Evolutionary conservation across 2,797 vertebrate species (phyloP), one percentile per base, ranked within the genome.

Genomic region (Rhinella marina): DNA sequence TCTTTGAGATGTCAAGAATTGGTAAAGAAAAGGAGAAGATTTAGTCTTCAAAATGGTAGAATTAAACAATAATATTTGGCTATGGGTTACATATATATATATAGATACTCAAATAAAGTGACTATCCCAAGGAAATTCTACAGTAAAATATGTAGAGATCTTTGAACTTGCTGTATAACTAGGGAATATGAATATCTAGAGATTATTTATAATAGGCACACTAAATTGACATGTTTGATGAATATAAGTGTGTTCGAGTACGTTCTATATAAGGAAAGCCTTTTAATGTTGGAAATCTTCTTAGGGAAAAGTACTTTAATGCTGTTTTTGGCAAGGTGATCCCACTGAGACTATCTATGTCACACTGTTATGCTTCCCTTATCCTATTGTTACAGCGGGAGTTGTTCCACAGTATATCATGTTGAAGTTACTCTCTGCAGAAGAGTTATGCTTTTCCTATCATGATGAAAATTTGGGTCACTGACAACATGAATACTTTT

Each of bases 341-440:
- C 88, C 88, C 88, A 82, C 17, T 77, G 88, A 81, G 83, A 82
- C 68, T 81, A 85, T 88, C 66, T 62, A 23, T 85, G 77, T 88
- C 87, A 88, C 50, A 75, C 13, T 72, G 82, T 88, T 88, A 75
- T 85, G 82, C 59, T 88, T 85, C 59, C 19, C 54, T 81, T 85
- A 81, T 86, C 66, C 70, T 72, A 68, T 86, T 86, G 84, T 77
- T 86, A 82, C 68, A 68, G 81, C 16, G 87, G 78, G 83, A 88
- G 68, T 29, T 64, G 59, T 81, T 77, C 11, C 78, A 50, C 77
- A 82, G 29, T 88, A 66, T 81, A 76, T 88, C 59, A 82, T 41
- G 25, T 77, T 29, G 48, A 80, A 73, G 76, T 83, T 48, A 78
- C 59, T 75, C 8, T 75, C 54, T n/a, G 27, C 77, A 88, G 75